These are phyloP conservation scores for Melanotaenia pygmaea DNA, from an alignment of 2,797 vertebrate species.

Conservation along the genomic window DNA sequence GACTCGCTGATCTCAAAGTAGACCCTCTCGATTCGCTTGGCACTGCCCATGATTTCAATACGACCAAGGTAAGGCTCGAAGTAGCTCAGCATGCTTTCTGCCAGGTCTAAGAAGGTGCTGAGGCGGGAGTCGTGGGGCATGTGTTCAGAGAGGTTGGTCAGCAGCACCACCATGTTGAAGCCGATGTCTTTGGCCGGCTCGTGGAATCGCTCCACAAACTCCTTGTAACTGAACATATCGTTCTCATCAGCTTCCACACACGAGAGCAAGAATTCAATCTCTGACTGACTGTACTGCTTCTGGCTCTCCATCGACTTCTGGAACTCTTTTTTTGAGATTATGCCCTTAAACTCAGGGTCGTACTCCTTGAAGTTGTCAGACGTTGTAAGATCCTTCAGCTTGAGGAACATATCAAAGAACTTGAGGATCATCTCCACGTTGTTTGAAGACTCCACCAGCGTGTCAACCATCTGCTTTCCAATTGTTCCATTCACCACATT, in stretches of 20 bases:
- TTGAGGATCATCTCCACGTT: slow-evolving; percentile 99
- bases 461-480: slow-evolving; percentile 98
- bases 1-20: slow-evolving; percentile 99
- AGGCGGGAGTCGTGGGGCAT: slow-evolving; percentile 96
- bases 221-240: slow-evolving; percentile 93
- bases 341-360: slow-evolving; percentile 92
- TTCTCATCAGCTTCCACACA: slow-evolving; percentile 96
- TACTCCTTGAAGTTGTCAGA: slow-evolving; percentile 95
- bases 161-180: slow-evolving; percentile 95
- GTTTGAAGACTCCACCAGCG: slow-evolving; percentile 94
- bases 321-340: slow-evolving; percentile 97
- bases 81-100: slow-evolving; percentile 94
- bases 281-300: slow-evolving; percentile 94
- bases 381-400: slow-evolving; percentile 94
- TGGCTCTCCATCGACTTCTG: slow-evolving; percentile 98
- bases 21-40: slow-evolving; percentile 96
- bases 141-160: slow-evolving; percentile 97
- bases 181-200: slow-evolving; percentile 98
- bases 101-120: slow-evolving; percentile 90
- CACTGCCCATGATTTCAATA: slow-evolving; percentile 98
- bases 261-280: slow-evolving; percentile 94
- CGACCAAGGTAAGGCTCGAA: slow-evolving; percentile 97
- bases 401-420: slow-evolving; percentile 98
- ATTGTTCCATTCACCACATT: slow-evolving; percentile 98
- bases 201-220: slow-evolving; percentile 96